Evolutionary conservation across 2,113 vertebrate genomes (phyloP).

Genomic region (Struthidea cinerea): DNA sequence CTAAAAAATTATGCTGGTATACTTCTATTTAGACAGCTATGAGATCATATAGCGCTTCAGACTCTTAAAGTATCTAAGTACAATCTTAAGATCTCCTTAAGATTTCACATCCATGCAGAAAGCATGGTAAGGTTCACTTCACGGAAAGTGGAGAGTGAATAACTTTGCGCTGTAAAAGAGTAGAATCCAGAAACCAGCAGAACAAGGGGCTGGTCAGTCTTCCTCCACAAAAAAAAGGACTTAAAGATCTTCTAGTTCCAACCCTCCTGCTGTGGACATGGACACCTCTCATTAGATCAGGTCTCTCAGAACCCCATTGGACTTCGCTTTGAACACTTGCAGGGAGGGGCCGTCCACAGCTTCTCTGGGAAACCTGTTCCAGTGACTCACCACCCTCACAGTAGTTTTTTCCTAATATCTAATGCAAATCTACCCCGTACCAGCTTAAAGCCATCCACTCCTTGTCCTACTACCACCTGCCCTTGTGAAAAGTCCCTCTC

Average conservation of each 20-base stretch:
- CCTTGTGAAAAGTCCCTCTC: neutral
- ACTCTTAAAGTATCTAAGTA: neutral
- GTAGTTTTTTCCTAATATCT: neutral
- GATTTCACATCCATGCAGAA: neutral
- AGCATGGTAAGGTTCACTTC: neutral
- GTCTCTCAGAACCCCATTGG: neutral
- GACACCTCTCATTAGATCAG: neutral
- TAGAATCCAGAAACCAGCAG: neutral
- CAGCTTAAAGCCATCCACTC: neutral
- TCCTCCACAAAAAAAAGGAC: neutral
- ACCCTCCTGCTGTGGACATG: neutral
- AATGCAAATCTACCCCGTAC: neutral
- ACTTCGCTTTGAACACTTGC: neutral
- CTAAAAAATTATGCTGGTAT: neutral
- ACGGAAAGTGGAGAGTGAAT: neutral
- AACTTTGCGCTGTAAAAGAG: neutral
- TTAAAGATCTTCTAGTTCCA: neutral
- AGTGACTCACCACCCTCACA: too few species aligned
- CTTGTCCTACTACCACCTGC: neutral
- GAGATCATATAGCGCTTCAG: neutral
- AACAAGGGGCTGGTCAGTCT: neutral
- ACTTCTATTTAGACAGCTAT: neutral
- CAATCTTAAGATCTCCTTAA: neutral
- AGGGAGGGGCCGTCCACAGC: neutral
- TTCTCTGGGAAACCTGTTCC: neutral